A percentile compares a stretch with the other conserved stretches of the same genome.
Evolutionary conservation across 2,113 vertebrate genomes (phyloP).

Genomic region (Bubalus kerabau): DNA sequence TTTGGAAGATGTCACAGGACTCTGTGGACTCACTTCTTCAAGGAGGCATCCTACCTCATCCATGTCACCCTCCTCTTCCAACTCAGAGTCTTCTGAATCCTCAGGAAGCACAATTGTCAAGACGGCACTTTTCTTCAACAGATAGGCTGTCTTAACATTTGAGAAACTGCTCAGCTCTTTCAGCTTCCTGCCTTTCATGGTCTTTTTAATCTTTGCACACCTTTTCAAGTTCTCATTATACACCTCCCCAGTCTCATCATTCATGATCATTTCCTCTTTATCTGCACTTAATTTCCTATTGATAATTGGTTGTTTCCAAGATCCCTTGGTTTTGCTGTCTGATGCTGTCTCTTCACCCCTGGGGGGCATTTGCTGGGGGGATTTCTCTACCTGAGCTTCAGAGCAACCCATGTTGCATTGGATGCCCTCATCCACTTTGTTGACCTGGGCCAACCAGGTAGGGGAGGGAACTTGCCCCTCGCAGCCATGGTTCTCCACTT

Average conservation of each 20-base stretch:
- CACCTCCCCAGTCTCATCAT: background rate
- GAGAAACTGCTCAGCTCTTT: background rate
- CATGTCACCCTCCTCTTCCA: background rate
- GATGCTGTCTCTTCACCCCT: conserved; percentile 69
- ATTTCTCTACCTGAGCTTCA: background rate
- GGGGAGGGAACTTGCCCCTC: fast-evolving
- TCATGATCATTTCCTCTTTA: conserved; percentile 45
- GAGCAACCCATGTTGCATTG: background rate
- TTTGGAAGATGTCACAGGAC: conserved; percentile 32
- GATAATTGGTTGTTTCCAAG: conserved; percentile 51
- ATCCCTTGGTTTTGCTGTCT: conserved; percentile 62
- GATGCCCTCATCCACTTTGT: background rate
- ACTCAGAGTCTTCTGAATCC: background rate
- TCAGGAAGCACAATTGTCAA: background rate
- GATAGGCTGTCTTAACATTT: background rate
- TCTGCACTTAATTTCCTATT: conserved; percentile 67
- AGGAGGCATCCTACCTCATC: conserved; percentile 55
- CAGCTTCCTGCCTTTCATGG: background rate
- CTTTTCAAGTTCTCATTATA: background rate
- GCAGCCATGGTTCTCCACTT: background rate
- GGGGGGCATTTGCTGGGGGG: conserved; percentile 35
- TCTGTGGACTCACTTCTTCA: conserved; percentile 35
- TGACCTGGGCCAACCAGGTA: background rate
- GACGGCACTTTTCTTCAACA: conserved; percentile 19
- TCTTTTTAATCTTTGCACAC: conserved; percentile 50